phyloP scores from a whole-genome alignment of 2,113 vertebrate genomes.

The Ceyx cyanopectus region DNA sequence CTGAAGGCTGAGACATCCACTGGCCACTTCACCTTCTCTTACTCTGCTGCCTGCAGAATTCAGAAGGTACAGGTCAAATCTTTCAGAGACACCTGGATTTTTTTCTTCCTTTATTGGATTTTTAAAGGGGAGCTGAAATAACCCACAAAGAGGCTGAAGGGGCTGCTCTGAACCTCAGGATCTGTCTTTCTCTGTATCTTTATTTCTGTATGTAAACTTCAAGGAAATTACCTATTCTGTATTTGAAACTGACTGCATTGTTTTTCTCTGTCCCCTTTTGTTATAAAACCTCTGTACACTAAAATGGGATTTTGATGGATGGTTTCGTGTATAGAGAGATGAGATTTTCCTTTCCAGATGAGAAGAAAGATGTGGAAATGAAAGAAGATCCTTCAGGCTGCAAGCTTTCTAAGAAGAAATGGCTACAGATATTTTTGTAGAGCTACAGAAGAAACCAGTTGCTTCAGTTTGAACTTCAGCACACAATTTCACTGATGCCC shows the following conservation, averaged over 20 bases:
- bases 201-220: not conserved
- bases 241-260: not conserved
- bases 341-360: not conserved
- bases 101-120: not conserved
- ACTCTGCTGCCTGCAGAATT: rapidly evolving
- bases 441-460: not conserved
- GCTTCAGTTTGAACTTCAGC: not conserved
- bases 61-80: not conserved
- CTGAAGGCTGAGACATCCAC: not conserved
- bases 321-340: rapidly evolving
- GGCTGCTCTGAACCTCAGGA: not conserved
- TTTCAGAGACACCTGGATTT: not conserved
- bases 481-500: not conserved
- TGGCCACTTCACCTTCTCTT: not conserved
- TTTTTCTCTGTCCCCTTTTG: not conserved
- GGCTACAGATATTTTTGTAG: not conserved
- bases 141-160: not conserved
- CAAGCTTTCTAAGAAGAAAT: not conserved
- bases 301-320: not conserved
- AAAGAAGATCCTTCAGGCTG: not conserved
- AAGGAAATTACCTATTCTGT: not conserved
- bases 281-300: not conserved
- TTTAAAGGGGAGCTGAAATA: not conserved
- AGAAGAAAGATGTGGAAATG: not conserved
- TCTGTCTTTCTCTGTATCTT: not conserved